phyloP scores from a whole-genome alignment of 2,888 invertebrate genomes.

The Incurvaria masculella region DNA sequence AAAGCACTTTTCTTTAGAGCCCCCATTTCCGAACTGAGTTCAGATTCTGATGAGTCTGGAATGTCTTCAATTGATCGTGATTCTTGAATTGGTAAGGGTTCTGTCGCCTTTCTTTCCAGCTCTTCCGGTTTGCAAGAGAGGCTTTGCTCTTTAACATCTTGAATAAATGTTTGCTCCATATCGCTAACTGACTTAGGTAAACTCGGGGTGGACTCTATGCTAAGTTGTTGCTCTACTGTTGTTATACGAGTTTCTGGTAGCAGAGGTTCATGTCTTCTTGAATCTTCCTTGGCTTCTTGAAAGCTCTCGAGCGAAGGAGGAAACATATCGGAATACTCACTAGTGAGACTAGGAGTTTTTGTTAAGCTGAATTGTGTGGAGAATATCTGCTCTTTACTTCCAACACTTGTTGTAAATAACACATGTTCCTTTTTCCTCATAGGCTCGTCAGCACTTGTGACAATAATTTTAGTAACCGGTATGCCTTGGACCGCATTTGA shows the following conservation, averaged over 20 bases:
- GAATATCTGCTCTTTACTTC: constrained; percentile 67
- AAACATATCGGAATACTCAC: constrained; percentile 55
- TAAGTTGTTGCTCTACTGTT: constrained; percentile 6
- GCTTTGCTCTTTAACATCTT: background rate
- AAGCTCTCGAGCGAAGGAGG: constrained; percentile 45
- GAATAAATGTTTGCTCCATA: background rate
- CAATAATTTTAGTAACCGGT: background rate
- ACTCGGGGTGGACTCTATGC: background rate
- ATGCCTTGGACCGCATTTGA: background rate
- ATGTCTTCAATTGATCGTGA: constrained; percentile 31
- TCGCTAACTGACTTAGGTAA: background rate
- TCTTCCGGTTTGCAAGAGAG: background rate
- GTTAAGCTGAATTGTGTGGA: constrained; percentile 63
- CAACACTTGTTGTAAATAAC: constrained; percentile 65
- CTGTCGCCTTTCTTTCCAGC: background rate
- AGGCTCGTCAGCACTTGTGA: background rate
- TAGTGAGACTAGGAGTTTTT: constrained; percentile 61
- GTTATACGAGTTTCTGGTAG: constrained; percentile 19
- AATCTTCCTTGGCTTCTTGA: constrained; percentile 12
- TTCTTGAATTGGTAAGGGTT: constrained; percentile 4
- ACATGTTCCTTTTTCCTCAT: constrained; percentile 36
- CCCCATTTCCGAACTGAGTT: constrained; percentile 64
- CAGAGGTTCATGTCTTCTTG: constrained; percentile 11
- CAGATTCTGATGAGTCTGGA: constrained; percentile 67
- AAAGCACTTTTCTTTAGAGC: constrained; percentile 32